Evolutionary conservation across 53 echinoderm and acorn worm species (phyloP).

Genomic region (Holothuria scabra): DNA sequence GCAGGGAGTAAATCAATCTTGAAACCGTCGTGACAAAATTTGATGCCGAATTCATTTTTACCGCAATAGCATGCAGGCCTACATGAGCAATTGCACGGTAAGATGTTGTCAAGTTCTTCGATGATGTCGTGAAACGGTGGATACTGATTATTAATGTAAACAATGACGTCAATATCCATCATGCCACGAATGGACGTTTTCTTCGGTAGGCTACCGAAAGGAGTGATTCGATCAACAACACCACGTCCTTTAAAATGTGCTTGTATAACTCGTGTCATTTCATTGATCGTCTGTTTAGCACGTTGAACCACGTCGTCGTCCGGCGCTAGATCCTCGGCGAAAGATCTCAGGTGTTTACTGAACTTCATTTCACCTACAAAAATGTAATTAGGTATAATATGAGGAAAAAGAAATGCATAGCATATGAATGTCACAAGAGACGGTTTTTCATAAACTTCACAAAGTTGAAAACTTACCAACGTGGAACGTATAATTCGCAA

Average conservation of each 20-base stretch:
- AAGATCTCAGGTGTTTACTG: neutral
- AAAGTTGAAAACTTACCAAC: too few species aligned
- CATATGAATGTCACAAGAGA: too few species aligned
- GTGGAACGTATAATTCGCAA: too few species aligned
- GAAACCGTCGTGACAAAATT: neutral
- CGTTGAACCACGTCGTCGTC: neutral
- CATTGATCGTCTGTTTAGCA: neutral
- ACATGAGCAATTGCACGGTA: neutral
- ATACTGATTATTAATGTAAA: slow-evolving; percentile 5
- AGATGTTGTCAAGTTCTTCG: slow-evolving; percentile 3
- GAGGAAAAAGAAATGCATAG: too few species aligned
- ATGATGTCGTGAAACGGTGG: slow-evolving; percentile 1
- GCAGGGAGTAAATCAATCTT: slow-evolving; percentile 21
- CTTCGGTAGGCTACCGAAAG: slow-evolving; percentile 15
- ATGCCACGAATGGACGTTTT: slow-evolving; percentile 19
- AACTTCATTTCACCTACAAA: neutral
- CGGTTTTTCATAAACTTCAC: too few species aligned
- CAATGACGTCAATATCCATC: slow-evolving; percentile 17
- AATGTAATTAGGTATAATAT: too few species aligned
- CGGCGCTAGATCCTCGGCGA: slow-evolving; percentile 19
- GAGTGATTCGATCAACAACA: slow-evolving; percentile 22
- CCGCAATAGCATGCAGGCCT: too few species aligned
- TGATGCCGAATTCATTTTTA: neutral
- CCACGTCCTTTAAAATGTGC: neutral
- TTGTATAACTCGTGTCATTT: neutral